phyloP scores from a whole-genome alignment of 2,888 invertebrate genomes.

The Protodeltote pygarga region DNA sequence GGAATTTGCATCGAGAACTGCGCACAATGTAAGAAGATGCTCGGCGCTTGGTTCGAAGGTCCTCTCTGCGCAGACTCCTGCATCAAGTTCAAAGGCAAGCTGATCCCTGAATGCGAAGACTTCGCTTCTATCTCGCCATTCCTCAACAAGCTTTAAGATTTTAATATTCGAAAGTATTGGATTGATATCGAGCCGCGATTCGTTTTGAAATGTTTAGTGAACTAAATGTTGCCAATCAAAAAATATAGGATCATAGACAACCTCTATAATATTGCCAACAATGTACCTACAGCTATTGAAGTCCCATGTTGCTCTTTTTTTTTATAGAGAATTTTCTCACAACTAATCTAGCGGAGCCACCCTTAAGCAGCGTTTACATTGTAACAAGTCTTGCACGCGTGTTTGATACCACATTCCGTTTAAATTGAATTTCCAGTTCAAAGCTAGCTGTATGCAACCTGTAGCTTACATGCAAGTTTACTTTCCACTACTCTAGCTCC shows the following conservation, averaged over 20 bases:
- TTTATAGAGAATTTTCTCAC: no score
- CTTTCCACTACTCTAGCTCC: no score
- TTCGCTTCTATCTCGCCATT: constrained; percentile 93
- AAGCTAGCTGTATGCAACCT: no score
- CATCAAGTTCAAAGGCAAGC: constrained; percentile 93
- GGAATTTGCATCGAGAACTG: constrained; percentile 94
- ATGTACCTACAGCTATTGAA: no score
- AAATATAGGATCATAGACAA: neutral
- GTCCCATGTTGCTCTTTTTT: no score
- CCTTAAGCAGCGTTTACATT: no score
- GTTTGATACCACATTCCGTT: no score
- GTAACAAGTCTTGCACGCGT: no score
- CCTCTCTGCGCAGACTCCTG: constrained; percentile 95
- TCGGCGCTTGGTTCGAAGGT: constrained; percentile 94
- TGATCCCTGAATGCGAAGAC: constrained; percentile 95
- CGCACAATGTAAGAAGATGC: constrained; percentile 96
- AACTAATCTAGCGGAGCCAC: no score
- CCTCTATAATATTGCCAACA: no score
- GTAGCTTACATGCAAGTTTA: no score
- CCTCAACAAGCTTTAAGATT: constrained; percentile 83
- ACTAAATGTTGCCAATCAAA: constrained; percentile 7
- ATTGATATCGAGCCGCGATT: constrained; percentile 7
- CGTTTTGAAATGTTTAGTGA: constrained; percentile 1
- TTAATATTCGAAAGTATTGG: neutral
- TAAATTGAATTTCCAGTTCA: no score